Percentiles rank a stretch among this genome's conserved stretches.
Conservation (phyloP, 2,113 vertebrate species). For the human region DNA sequence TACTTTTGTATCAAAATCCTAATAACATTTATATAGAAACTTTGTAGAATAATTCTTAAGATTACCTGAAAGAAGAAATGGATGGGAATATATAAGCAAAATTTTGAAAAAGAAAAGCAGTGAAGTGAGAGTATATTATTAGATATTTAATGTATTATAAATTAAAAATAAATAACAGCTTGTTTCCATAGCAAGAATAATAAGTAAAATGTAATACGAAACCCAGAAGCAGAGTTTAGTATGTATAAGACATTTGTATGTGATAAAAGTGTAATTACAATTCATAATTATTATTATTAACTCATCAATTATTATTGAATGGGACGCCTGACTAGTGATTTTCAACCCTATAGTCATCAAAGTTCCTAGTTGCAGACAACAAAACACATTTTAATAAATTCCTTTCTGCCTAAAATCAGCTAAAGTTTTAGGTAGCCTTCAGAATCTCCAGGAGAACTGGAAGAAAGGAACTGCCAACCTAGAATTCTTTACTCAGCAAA, state of each 20-base stretch:
- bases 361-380: neutral
- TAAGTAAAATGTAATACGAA: slow-evolving; percentile 14
- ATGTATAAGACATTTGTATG: slow-evolving; percentile 22
- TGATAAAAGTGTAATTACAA: neutral
- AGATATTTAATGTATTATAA: neutral
- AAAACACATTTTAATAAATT: neutral
- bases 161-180: neutral
- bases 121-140: neutral
- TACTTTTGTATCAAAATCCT: slow-evolving; percentile 19
- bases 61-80: neutral
- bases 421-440: neutral
- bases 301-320: neutral
- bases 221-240: neutral
- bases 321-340: neutral
- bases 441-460: neutral
- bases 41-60: slow-evolving; percentile 21
- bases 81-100: neutral
- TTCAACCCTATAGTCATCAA: neutral
- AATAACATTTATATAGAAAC: neutral
- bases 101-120: neutral
- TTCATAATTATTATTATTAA: neutral
- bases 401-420: neutral
- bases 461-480: neutral
- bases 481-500: slow-evolving; percentile 14
- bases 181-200: neutral